Conservation (phyloP, 2,113 vertebrate genomes). For the Xiphias gladius region DNA sequence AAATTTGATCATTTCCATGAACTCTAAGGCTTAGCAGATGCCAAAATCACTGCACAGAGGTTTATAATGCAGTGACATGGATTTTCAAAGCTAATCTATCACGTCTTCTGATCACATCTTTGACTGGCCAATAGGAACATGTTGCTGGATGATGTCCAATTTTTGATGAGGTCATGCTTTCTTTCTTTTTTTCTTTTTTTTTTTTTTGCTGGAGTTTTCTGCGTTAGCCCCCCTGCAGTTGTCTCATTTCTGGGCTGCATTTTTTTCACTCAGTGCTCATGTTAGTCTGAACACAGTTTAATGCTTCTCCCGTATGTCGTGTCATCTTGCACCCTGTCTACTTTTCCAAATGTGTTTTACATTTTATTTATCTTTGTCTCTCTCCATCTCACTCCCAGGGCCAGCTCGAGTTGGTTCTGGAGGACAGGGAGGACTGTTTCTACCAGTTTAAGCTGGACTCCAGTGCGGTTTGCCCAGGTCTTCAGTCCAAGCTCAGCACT, state of each 20-base stretch:
- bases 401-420: slow-evolving; percentile 83
- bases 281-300: not conserved
- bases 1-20: too few species aligned
- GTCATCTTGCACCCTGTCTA: not conserved
- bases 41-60: too few species aligned
- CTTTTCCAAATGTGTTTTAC: not conserved
- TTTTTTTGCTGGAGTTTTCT: too few species aligned
- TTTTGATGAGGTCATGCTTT: too few species aligned
- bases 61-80: too few species aligned
- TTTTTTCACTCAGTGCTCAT: not conserved
- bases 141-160: too few species aligned
- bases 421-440: slow-evolving; percentile 91
- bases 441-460: slow-evolving; percentile 96
- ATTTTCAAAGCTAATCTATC: too few species aligned
- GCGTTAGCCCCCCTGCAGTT: not conserved
- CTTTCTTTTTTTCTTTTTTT: too few species aligned
- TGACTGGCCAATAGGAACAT: too few species aligned
- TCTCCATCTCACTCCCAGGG: slow-evolving; percentile 77
- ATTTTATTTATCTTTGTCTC: slow-evolving; percentile 13
- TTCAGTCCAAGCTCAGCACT: slow-evolving; percentile 87
- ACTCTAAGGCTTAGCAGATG: too few species aligned
- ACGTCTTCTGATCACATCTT: too few species aligned
- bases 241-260: not conserved
- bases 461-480: slow-evolving; percentile 87
- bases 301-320: not conserved